Conservation (phyloP, 2,797 vertebrate species). For the Spondyliosoma cantharus region DNA sequence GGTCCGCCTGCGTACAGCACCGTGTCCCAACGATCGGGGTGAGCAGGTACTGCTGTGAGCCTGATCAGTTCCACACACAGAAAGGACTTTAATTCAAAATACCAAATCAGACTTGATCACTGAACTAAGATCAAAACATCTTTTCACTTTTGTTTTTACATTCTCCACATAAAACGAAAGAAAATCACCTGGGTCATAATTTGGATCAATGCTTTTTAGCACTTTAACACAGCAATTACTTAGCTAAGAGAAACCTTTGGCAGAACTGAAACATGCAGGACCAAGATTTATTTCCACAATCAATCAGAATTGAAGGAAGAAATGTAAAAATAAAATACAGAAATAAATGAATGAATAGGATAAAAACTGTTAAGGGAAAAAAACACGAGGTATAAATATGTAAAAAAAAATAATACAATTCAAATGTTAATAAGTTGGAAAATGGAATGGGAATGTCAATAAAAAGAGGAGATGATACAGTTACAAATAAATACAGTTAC, state of each 20-base stretch:
- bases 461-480: too few relatives aligned
- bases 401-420: too few relatives aligned
- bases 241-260: background rate
- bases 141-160: background rate
- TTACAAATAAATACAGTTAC: too few relatives aligned
- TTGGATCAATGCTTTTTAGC: background rate
- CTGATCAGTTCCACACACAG: constrained; percentile 71
- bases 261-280: too few relatives aligned
- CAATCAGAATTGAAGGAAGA: too few relatives aligned
- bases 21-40: constrained; percentile 88
- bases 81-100: background rate
- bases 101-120: background rate
- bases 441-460: too few relatives aligned
- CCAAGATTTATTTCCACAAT: too few relatives aligned
- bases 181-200: background rate
- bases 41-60: constrained; percentile 86
- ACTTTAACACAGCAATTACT: background rate
- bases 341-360: too few relatives aligned
- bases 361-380: too few relatives aligned
- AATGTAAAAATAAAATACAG: too few relatives aligned
- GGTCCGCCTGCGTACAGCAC: constrained; percentile 92
- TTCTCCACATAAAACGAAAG: background rate
- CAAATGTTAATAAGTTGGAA: too few relatives aligned
- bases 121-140: background rate
- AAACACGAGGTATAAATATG: too few relatives aligned